Evolutionary conservation across 1,140 invertebrate species (phyloP).

Genomic region (Temnothorax longispinosus): DNA sequence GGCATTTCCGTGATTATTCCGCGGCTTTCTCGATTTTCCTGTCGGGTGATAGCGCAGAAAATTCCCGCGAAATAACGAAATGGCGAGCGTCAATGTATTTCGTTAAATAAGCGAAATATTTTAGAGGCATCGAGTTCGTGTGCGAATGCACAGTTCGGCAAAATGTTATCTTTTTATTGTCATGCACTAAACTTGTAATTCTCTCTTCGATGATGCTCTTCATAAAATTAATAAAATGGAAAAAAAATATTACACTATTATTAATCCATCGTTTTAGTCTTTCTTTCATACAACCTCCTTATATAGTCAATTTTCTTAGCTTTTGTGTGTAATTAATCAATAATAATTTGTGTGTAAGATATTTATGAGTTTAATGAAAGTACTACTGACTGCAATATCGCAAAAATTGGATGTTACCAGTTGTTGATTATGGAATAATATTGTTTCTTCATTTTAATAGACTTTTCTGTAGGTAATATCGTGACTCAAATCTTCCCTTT

Average conservation of each 20-base stretch:
- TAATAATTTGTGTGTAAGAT: background rate
- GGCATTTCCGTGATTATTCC: slow-evolving; percentile 31
- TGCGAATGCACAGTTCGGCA: background rate
- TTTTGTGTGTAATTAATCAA: too few species aligned
- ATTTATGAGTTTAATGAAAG: background rate
- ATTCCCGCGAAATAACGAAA: background rate
- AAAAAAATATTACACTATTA: background rate
- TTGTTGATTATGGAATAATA: background rate
- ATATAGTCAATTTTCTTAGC: background rate
- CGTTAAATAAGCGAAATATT: slow-evolving; percentile 9
- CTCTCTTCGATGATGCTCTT: background rate
- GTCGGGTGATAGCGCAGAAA: background rate
- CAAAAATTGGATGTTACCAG: background rate
- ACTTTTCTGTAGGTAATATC: slow-evolving; percentile 47
- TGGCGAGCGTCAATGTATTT: background rate
- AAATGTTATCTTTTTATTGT: background rate
- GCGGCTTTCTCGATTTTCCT: slow-evolving; percentile 11
- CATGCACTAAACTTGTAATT: background rate
- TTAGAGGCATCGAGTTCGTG: background rate
- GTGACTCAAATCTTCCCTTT: slow-evolving; percentile 13
- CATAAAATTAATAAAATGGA: background rate
- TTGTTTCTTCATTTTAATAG: slow-evolving; percentile 32
- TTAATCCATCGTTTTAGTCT: background rate
- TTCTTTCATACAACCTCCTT: background rate
- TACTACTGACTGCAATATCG: background rate